Base-by-base conservation (phyloP, 2,113 vertebrate species). In the Ploceus nigricollis region DNA sequence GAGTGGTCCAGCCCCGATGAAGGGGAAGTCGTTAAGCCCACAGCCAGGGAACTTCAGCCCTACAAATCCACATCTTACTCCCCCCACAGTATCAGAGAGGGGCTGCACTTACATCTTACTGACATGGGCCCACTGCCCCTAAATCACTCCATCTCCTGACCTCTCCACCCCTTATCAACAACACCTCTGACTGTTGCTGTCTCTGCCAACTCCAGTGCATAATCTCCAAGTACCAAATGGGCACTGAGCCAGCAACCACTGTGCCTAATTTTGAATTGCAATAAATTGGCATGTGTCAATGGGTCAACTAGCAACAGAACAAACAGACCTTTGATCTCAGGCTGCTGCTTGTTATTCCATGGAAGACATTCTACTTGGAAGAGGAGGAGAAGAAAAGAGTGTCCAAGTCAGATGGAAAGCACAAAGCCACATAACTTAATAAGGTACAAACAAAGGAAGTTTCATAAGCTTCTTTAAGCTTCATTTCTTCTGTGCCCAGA, bases 261-360 rank as follows among this genome's bases (percentile, higher is more conserved):
- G 68, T 63, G 70, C 82, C 82, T 90, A 73, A 94, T 88, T 89
- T 39, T 73, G 54, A 90, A 83, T 63, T 86, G 76, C 68, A 93
- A 84, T 51, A 83, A 69, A 93, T 30, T 83, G 82, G 68, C 66
- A 80, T 83, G 39, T 92, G 58, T 40, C 82, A 94, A 24, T 63
- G 54, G 89, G 58, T 70, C 63, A 89, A 54, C 63, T 37, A 90
- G 57, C 53, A 93, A 73, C 31, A 90, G 68, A 90, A 94, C 79
- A 96, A 90, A 40, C 2, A 82, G 23, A 60, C 20, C 85, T 86
- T 81, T 83, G 64, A 77, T 83, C 61, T 86, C 68, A 6, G 37
- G 45, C 33, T 1, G 0, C 42, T 82, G 71, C 50, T 68, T 76
- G 20, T 57, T 81, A 68, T 86, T 95, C 60, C 58, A 31, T 4